These are phyloP conservation scores for Brenthis ino DNA, from an alignment of 2,888 invertebrate genomes.

Conservation along the genomic window DNA sequence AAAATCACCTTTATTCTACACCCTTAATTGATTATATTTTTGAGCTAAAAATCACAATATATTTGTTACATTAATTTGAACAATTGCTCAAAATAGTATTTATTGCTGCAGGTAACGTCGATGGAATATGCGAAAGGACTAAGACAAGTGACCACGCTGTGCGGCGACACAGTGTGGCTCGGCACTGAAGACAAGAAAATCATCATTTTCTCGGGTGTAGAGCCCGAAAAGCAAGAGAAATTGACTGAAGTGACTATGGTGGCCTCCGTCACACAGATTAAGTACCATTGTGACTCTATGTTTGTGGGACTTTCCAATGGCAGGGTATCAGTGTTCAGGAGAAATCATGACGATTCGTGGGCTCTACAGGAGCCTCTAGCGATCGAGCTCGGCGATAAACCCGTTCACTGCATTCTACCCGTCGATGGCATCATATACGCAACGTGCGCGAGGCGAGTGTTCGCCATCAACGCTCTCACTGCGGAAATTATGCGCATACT, in stretches of 20 bases:
- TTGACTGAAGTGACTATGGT: conserved; percentile 86
- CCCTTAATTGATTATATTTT: too few relatives aligned
- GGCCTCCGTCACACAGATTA: conserved; percentile 88
- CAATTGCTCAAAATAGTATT: too few relatives aligned
- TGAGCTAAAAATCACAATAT: too few relatives aligned
- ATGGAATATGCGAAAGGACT: conserved; percentile 92
- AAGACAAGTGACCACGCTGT: conserved; percentile 73
- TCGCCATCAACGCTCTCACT: conserved; percentile 89
- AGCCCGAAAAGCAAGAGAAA: conserved; percentile 92
- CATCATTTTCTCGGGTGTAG: conserved; percentile 91
- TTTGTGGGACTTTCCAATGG: conserved; percentile 94
- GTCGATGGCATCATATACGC: conserved; percentile 93
- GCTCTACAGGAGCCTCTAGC: conserved; percentile 87
- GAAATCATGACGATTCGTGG: conserved; percentile 88
- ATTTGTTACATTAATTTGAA: too few relatives aligned
- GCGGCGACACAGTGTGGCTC: conserved; percentile 94
- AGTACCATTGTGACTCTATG: conserved; percentile 93
- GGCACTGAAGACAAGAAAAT: conserved; percentile 93
- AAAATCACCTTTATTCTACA: too few relatives aligned
- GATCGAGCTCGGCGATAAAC: conserved; percentile 86
- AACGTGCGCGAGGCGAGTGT: conserved; percentile 92
- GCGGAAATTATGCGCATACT: conserved; percentile 91
- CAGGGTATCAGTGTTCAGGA: conserved; percentile 86
- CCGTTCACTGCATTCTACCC: conserved; percentile 91
- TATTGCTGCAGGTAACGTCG: conserved; percentile 83